phyloP scores from a whole-genome alignment of 2,113 vertebrate species.

The Setophaga petechia region DNA sequence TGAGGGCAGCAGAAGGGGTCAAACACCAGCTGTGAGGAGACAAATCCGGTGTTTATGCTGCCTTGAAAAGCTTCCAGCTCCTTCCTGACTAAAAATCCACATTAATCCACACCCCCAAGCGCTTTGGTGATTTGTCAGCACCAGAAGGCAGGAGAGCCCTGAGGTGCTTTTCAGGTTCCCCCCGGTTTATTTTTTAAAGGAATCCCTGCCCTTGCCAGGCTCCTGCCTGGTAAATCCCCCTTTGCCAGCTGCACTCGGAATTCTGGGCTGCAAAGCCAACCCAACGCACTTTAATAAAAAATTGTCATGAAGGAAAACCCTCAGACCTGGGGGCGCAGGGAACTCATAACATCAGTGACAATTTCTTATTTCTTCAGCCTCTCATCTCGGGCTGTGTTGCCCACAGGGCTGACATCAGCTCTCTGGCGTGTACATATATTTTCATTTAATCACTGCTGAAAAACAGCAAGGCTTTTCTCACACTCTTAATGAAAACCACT shows the following conservation, averaged over 20 bases:
- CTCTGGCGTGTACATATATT: background rate
- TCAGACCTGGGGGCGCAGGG: background rate
- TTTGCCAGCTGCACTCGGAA: background rate
- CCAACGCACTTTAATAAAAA: background rate
- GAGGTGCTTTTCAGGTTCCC: background rate
- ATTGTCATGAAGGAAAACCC: background rate
- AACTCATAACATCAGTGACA: slow-evolving; percentile 2
- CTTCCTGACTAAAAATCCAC: background rate
- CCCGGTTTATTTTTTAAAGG: background rate
- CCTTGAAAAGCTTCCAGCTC: background rate
- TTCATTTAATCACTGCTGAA: slow-evolving; percentile 4
- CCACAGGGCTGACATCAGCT: slow-evolving; percentile 12
- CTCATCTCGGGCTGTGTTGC: background rate
- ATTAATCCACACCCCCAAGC: too few relatives aligned
- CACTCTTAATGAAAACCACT: background rate
- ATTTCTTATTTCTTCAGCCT: background rate
- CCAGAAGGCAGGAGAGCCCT: background rate
- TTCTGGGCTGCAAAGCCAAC: background rate
- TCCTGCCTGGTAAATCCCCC: background rate
- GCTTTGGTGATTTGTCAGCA: too few relatives aligned
- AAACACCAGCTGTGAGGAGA: background rate
- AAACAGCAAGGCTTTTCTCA: background rate
- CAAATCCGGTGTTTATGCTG: accelerated
- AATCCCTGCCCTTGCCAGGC: background rate
- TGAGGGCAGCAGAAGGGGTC: background rate